Conservation (phyloP, 2,113 vertebrate genomes). For the Thermophis baileyi region DNA sequence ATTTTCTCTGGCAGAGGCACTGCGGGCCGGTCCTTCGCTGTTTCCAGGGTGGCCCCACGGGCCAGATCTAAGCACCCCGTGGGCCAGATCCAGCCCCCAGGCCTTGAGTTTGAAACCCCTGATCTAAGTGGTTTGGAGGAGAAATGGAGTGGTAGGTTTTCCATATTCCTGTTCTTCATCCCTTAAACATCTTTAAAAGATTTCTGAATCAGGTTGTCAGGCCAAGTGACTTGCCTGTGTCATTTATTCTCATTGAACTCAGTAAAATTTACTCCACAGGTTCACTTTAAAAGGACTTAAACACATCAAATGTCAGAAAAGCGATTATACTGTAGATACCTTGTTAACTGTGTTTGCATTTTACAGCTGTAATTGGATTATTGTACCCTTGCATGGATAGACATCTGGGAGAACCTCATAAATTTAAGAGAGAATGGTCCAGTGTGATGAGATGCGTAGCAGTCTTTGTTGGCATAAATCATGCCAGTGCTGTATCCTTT, state of each 20-base stretch:
- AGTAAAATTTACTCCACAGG: not conserved
- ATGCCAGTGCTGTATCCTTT: slow-evolving; percentile 97
- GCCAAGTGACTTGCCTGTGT: not conserved
- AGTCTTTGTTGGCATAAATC: slow-evolving; percentile 97
- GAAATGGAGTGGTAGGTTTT: not conserved
- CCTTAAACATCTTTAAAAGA: not conserved
- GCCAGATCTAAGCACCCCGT: too few relatives aligned
- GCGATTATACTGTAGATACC: slow-evolving; percentile 31
- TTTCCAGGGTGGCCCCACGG: too few relatives aligned
- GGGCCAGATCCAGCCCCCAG: too few relatives aligned
- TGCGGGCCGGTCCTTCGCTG: too few relatives aligned
- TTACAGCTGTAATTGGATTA: slow-evolving; percentile 87
- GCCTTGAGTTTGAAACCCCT: too few relatives aligned
- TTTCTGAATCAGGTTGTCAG: not conserved
- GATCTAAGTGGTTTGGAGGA: not conserved
- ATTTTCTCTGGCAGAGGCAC: too few relatives aligned
- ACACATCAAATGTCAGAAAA: not conserved
- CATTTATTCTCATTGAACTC: not conserved
- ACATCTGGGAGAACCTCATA: slow-evolving; percentile 90
- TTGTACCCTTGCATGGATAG: slow-evolving; percentile 95
- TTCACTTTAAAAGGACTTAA: not conserved
- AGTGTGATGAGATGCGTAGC: slow-evolving; percentile 97
- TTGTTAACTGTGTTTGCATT: slow-evolving; percentile 28
- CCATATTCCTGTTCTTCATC: not conserved
- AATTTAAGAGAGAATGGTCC: slow-evolving; percentile 97